A percentile compares a stretch with the other conserved stretches of the same genome.
phyloP scores from a whole-genome alignment of 2,797 vertebrate species.

The Peromyscus eremicus region DNA sequence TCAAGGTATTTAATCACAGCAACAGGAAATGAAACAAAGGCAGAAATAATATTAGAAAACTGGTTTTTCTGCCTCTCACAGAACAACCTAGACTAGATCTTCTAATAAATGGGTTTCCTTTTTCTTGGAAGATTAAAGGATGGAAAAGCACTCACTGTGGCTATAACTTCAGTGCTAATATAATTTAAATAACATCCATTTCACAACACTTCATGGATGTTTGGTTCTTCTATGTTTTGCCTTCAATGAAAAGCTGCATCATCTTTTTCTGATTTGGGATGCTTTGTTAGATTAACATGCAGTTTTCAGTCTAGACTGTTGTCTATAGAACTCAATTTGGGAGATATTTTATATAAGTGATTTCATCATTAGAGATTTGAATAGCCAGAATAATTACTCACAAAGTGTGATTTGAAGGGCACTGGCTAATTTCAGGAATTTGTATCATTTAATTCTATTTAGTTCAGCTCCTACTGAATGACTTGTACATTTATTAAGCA shows the following conservation, averaged over 20 bases:
- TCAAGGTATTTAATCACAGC: not conserved
- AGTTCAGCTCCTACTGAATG: not conserved
- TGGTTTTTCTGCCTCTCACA: not conserved
- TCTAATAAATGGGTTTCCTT: not conserved
- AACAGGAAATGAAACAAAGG: not conserved
- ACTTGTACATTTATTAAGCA: not conserved
- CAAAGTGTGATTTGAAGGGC: not conserved
- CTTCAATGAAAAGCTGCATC: not conserved
- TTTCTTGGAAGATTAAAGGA: not conserved
- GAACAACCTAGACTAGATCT: not conserved
- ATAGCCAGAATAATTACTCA: not conserved
- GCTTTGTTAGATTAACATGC: conserved; percentile 4
- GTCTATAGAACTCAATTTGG: conserved; percentile 2
- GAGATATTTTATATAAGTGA: conserved; percentile 17
- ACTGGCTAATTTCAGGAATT: not conserved
- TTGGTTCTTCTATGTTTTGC: not conserved
- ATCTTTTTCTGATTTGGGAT: not conserved
- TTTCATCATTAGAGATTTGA: conserved; percentile 15
- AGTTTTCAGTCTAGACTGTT: not conserved
- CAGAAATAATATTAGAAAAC: not conserved
- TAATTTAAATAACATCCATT: not conserved
- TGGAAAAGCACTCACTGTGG: not conserved
- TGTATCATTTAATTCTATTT: conserved; percentile 36
- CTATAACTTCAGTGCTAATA: not conserved
- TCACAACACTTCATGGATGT: not conserved